Base-by-base conservation (phyloP, 2,888 invertebrate species). In the Atethmia centrago region DNA sequence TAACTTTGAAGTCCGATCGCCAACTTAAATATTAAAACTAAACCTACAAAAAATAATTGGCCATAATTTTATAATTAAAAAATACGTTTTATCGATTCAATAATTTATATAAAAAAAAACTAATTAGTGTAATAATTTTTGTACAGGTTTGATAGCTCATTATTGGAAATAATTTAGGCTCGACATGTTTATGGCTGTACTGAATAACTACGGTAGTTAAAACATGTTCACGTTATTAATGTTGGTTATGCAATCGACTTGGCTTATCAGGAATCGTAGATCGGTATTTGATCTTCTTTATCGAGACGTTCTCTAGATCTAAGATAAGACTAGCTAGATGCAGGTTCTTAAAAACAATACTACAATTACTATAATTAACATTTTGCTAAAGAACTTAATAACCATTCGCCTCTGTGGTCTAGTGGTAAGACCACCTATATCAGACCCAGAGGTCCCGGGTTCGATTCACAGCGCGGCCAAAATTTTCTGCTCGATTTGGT, bases 111-210 rank as follows among this genome's bases (percentile, higher is more conserved):
- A 53, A 67, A 84, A 79, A 74, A 76, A 63, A 72, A 68, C 40
- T 70, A 84, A 81, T 84, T 71, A 81, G 58, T n/a, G 70, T 84
- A 58, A 68, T 84, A 68, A 80, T 76, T 84, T 71, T 67, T 68
- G 75, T 81, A 76, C 84, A n/a, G 65, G 82, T 84, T 81, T 68
- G 36, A 53, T 80, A 25, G 64, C 56, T 81, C 63, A 81, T 81
- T 81, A 81, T 84, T 81, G 64, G 56, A 76, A 81, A 84, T 81
- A 76, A 84, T 76, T 84, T 84, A 76, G 55, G 25, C 42, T 16
- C 36, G 81, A 82, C 84, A 84, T 82, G 68, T 82, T 82, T 82
- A 82, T 66, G 70, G 65, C 40, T n/a, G 63, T 49, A 71, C 70
- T 53, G 70, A 47, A 80, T 70, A 83, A 74, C 64, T 65, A 28